A percentile compares a stretch with the other conserved stretches of the same genome.
Evolutionary conservation across 2,888 invertebrate genomes (phyloP).

Genomic region (Tiliacea aurago): DNA sequence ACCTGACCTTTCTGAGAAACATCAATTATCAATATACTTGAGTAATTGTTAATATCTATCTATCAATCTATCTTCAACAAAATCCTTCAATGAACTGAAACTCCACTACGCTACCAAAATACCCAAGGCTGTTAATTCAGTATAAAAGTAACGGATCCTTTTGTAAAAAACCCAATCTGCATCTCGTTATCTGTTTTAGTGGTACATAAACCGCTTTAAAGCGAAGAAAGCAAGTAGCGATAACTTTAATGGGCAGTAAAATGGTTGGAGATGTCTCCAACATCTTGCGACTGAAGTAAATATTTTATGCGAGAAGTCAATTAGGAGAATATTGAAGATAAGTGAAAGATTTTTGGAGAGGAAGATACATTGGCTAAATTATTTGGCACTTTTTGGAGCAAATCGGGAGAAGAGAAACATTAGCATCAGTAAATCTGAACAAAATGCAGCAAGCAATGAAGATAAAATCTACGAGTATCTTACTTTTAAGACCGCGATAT

Average conservation of each 20-base stretch:
- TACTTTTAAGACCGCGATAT: no score
- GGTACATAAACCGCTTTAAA: conserved; percentile 49
- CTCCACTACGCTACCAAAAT: conserved; percentile 32
- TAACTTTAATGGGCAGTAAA: conserved; percentile 65
- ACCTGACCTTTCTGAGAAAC: no score
- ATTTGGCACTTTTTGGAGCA: neutral
- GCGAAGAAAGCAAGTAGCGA: conserved; percentile 40
- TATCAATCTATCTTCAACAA: conserved; percentile 10
- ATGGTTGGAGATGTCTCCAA: conserved; percentile 32
- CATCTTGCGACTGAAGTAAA: conserved; percentile 13
- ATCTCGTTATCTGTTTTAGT: conserved; percentile 58
- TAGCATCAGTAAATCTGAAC: neutral
- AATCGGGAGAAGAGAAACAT: neutral
- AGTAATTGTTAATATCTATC: neutral
- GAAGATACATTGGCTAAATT: no score
- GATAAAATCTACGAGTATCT: neutral
- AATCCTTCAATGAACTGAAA: conserved; percentile 16
- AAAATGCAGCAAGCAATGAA: neutral
- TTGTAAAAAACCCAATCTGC: conserved; percentile 35
- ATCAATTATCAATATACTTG: neutral
- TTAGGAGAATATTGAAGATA: conserved; percentile 8
- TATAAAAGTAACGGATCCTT: conserved; percentile 34
- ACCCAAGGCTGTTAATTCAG: conserved; percentile 18
- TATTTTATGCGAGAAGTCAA: conserved; percentile 3
- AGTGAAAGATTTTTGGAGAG: neutral